Evolutionary conservation across 2,888 invertebrate species (phyloP), one percentile per base, ranked within the genome.

Genomic region (Melanargia galathea): DNA sequence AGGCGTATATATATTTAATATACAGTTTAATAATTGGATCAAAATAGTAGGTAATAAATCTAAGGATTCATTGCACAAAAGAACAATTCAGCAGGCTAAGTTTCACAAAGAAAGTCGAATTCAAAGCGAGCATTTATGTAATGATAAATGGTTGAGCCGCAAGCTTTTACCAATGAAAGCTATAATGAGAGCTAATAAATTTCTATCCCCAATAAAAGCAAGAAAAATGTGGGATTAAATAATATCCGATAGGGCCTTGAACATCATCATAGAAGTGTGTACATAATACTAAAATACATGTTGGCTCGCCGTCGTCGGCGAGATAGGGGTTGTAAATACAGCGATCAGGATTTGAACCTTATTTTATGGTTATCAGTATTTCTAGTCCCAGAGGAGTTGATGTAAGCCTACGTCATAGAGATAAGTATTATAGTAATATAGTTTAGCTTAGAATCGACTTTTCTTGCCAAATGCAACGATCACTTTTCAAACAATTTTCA

Each of bases 181-280:
- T 58, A 57, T 49, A 67, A 64, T 67, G 62, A 60, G 62, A 33
- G 67, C 55, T 63, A 58, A 67, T 65, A 67, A 67, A 67, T 58
- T 65, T 60, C 45, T 38, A 55, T 58, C 54, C 57, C 57, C 58
- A 62, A 52, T 62, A 45, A 60, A 46, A 54, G 60, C 52, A 43
- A 64, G 69, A 70, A 68, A 63, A 69, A 40, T 65, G 49, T 30
- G 38, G 59, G 45, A 62, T 60, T 60, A 57, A 57, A 51, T 57
- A 62, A 57, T 51, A 40, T 49, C 49, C 51, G 46, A 18, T 48
- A 33, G 30, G 33, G 33, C 43, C 57, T 62, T 11, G 62, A 58
- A 49, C 24, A 57, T n/a, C 46, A 57, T 48, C 46, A 58, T 54
- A 57, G 22, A 16, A 48, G 13, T 52, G 40, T 57, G 48, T 54